Percentiles rank a stretch among this genome's conserved stretches.
Conservation (phyloP, 2,888 invertebrate species). For the Eilema depressum region DNA sequence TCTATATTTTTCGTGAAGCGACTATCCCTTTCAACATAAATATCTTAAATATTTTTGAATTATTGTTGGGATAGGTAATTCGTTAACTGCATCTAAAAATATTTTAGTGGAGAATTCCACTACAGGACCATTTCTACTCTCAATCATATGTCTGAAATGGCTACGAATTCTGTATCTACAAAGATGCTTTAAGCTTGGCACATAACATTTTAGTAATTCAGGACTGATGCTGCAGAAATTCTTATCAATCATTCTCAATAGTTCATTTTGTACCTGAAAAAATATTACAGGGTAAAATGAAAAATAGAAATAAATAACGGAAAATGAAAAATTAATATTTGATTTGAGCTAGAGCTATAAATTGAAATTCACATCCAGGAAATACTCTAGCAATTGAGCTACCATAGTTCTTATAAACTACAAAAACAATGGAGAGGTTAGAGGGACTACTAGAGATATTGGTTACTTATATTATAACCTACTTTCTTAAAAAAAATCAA, state of each 20-base stretch:
- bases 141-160: slow-evolving; percentile 54
- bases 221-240: slow-evolving; percentile 48
- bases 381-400: too few relatives aligned
- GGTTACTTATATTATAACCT: too few relatives aligned
- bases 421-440: too few relatives aligned
- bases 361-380: too few relatives aligned
- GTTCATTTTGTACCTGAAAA: slow-evolving; percentile 69
- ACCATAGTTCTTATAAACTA: too few relatives aligned
- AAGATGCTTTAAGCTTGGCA: slow-evolving; percentile 72
- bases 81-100: slow-evolving; percentile 62
- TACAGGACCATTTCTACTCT: slow-evolving; percentile 9
- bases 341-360: too few relatives aligned
- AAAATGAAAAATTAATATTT: too few relatives aligned
- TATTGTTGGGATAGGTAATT: slow-evolving; percentile 64
- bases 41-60: slow-evolving; percentile 69
- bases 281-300: background rate
- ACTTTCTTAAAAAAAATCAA: too few relatives aligned
- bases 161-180: slow-evolving; percentile 68
- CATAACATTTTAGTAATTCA: slow-evolving; percentile 56
- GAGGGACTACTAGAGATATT: too few relatives aligned
- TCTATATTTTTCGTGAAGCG: too few relatives aligned
- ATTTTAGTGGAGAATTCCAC: slow-evolving; percentile 50
- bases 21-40: slow-evolving; percentile 20
- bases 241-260: slow-evolving; percentile 67
- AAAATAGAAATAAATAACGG: background rate